phyloP scores from a whole-genome alignment of 2,113 vertebrate species.

The Azemiops feae region DNA sequence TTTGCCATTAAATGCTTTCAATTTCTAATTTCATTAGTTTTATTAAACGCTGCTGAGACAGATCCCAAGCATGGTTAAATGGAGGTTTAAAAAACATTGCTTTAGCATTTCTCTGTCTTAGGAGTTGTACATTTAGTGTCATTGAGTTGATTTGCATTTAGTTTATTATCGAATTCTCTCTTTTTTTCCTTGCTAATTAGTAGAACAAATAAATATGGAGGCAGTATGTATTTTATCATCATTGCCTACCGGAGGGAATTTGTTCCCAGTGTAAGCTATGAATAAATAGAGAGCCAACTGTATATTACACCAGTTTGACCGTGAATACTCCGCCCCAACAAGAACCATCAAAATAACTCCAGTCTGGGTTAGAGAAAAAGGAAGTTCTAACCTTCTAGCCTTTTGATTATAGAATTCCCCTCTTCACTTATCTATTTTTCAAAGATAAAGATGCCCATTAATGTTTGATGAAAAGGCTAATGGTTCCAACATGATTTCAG shows the following conservation, averaged over 20 bases:
- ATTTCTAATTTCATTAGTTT: constrained; percentile 36
- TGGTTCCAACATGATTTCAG: neutral
- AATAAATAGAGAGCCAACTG: neutral
- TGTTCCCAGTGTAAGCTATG: neutral
- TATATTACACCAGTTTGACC: neutral
- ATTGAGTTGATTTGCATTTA: neutral
- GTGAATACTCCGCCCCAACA: neutral
- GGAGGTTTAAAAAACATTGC: neutral
- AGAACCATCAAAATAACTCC: neutral
- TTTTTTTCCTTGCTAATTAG: neutral
- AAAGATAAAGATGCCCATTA: neutral
- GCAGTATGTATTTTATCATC: neutral
- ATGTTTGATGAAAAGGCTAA: neutral
- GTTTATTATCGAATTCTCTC: constrained; percentile 3
- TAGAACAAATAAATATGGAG: constrained; percentile 1
- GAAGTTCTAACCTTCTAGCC: neutral
- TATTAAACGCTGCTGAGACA: constrained; percentile 17
- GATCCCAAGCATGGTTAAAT: constrained; percentile 3
- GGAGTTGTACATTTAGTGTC: neutral
- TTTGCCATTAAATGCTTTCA: constrained; percentile 10
- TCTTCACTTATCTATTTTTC: neutral
- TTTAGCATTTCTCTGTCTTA: neutral
- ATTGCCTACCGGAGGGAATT: neutral
- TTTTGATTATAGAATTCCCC: neutral
- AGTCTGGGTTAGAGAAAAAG: neutral